Percentiles rank a stretch among this genome's conserved stretches.
These are phyloP conservation scores for Ovis aries DNA, from an alignment of 2,113 vertebrate species.

Conservation along the genomic window DNA sequence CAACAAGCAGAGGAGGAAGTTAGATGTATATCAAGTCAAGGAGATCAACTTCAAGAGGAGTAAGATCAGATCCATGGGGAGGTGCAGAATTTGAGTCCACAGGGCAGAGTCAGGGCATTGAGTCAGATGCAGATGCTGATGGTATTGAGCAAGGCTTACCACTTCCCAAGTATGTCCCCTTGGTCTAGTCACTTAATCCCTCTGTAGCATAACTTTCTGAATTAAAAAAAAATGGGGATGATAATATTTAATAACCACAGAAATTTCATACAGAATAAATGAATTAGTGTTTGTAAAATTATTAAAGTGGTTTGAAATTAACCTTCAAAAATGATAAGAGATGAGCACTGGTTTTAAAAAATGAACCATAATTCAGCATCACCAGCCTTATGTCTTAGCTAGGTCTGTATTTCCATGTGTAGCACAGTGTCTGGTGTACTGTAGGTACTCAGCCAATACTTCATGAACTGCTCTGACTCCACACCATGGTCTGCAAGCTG, in stretches of 20 bases:
- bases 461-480: background rate
- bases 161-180: background rate
- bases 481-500: background rate
- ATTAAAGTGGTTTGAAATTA: background rate
- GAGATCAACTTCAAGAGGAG: background rate
- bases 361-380: background rate
- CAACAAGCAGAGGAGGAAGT: background rate
- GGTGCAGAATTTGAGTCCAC: background rate
- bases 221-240: background rate
- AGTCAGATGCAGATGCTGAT: background rate
- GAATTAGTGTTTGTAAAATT: background rate
- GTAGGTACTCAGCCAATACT: background rate
- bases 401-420: no score
- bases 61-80: background rate
- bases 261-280: background rate
- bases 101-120: background rate
- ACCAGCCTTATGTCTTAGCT: background rate
- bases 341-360: background rate
- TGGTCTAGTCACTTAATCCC: background rate
- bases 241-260: background rate
- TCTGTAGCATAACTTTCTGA: background rate
- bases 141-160: background rate
- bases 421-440: accelerated
- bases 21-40: background rate
- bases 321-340: background rate